Conservation (phyloP, 2,888 invertebrate species). For the Scelioninae gen. 1 region DNA sequence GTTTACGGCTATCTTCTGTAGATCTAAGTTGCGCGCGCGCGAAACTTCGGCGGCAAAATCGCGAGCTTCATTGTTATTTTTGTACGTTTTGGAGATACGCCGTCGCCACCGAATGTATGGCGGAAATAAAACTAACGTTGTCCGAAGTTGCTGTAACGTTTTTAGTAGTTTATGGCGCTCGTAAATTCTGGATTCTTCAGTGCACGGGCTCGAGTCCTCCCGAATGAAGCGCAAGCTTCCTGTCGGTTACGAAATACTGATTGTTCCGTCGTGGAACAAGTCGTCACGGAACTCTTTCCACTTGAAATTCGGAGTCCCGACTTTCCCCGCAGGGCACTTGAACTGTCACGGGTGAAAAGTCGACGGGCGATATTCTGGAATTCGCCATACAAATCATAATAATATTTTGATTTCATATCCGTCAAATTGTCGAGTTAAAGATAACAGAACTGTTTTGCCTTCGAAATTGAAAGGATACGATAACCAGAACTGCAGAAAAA, state of each 20-base stretch:
- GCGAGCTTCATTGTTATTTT: conserved; percentile 70
- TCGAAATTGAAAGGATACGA: conserved; percentile 19
- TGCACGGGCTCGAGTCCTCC: conserved; percentile 21
- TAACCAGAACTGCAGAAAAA: conserved; percentile 4
- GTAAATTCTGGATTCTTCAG: conserved; percentile 68
- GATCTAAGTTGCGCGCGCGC: too few species aligned
- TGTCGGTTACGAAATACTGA: conserved; percentile 51
- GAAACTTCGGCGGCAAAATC: conserved; percentile 66
- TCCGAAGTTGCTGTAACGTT: conserved; percentile 69
- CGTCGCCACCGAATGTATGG: conserved; percentile 68
- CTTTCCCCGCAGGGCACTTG: conserved; percentile 26
- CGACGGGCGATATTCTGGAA: conserved; percentile 23
- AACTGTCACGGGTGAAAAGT: conserved; percentile 35
- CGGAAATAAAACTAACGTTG: conserved; percentile 69
- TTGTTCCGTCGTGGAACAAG: conserved; percentile 43
- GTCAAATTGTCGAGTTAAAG: conserved; percentile 33
- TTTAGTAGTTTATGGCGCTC: conserved; percentile 71
- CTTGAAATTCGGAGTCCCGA: conserved; percentile 16
- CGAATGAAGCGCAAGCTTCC: conserved; percentile 40
- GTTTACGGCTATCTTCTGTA: too few species aligned
- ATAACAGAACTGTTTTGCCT: conserved; percentile 28
- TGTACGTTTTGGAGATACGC: conserved; percentile 68
- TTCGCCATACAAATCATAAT: conserved; percentile 37
- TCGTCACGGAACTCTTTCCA: conserved; percentile 27
- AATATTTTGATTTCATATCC: conserved; percentile 42